phyloP scores from a whole-genome alignment of 2,888 invertebrate genomes.

The Lasioglossum figueresi region DNA sequence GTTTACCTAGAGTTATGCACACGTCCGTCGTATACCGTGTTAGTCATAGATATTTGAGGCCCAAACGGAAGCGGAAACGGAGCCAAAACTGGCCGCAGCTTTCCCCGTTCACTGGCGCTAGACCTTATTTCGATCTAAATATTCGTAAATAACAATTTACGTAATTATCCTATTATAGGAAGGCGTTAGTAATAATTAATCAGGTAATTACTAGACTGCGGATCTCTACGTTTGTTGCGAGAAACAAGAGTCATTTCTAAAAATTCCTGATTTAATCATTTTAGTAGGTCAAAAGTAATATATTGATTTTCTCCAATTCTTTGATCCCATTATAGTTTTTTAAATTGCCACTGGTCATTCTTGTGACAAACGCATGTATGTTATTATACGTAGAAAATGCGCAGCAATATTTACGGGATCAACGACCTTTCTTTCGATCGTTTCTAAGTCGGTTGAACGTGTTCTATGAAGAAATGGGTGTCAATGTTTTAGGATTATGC shows the following conservation, averaged over 20 bases:
- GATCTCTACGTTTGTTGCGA: no score
- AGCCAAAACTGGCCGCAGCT: conserved; percentile 20
- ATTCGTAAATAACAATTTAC: not conserved
- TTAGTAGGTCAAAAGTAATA: no score
- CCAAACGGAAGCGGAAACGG: conserved; percentile 31
- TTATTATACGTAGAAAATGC: not conserved
- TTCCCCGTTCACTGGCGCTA: not conserved
- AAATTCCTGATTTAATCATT: no score
- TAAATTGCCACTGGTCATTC: no score
- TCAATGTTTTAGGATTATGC: not conserved
- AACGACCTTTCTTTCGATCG: not conserved
- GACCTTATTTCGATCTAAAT: not conserved
- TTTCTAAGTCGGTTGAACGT: not conserved
- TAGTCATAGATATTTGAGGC: conserved; percentile 57
- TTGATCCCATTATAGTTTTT: no score
- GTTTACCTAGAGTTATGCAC: conserved; percentile 28
- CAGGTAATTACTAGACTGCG: not conserved
- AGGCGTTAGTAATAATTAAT: not conserved
- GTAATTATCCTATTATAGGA: not conserved
- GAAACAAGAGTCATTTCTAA: no score
- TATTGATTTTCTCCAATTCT: no score
- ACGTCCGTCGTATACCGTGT: conserved; percentile 24
- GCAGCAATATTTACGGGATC: not conserved
- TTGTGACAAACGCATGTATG: no score
- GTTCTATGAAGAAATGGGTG: not conserved